Conservation (phyloP, 2,888 invertebrate species). For the Penaeus monodon region DNA sequence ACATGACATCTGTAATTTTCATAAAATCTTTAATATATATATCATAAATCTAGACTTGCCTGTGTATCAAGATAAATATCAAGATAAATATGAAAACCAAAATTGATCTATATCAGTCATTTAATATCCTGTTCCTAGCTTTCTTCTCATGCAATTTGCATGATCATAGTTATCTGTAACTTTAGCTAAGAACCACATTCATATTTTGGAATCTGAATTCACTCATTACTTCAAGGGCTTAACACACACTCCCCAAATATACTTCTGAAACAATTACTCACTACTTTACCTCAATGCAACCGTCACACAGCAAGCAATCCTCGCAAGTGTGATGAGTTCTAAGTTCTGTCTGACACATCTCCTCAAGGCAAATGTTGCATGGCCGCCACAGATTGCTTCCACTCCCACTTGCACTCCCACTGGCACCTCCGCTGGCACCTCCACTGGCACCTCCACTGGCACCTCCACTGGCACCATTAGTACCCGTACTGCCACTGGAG, state of each 20-base stretch:
- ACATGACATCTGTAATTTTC: constrained; percentile 60
- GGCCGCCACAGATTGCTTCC: constrained; percentile 68
- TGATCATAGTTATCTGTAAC: too few relatives aligned
- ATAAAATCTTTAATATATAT: not conserved
- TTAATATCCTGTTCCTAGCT: too few relatives aligned
- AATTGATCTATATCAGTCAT: too few relatives aligned
- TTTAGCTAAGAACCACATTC: too few relatives aligned
- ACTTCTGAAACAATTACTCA: not conserved
- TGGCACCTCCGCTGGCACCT: constrained; percentile 2
- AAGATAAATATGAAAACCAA: too few relatives aligned
- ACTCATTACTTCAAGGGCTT: too few relatives aligned
- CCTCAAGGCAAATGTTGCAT: constrained; percentile 77
- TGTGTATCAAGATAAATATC: too few relatives aligned
- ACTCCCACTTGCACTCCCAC: not conserved
- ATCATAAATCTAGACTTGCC: not conserved
- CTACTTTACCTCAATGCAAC: constrained; percentile 72
- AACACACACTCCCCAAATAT: not conserved
- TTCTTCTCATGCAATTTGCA: too few relatives aligned
- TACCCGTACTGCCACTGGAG: not conserved
- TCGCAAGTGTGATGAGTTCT: constrained; percentile 74
- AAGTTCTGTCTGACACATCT: constrained; percentile 73
- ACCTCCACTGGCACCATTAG: constrained; percentile 7
- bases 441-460: not conserved
- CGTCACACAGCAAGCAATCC: constrained; percentile 74
- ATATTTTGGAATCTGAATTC: too few relatives aligned